These are phyloP conservation scores for Aythya baeri DNA, from an alignment of 2,113 vertebrate genomes.

Conservation along the genomic window DNA sequence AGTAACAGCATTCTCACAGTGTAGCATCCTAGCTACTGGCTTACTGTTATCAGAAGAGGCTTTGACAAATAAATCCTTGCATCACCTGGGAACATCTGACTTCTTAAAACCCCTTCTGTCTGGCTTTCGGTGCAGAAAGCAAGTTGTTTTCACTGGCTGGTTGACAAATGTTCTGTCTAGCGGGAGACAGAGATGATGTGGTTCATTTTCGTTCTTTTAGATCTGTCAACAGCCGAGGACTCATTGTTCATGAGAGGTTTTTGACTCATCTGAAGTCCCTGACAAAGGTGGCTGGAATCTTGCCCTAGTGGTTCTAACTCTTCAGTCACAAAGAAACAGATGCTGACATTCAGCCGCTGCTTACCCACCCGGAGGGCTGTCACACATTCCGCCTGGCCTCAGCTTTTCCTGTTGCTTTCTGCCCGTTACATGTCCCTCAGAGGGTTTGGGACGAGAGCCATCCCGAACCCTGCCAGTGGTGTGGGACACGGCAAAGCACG, in stretches of 20 bases:
- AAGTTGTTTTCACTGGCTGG: conserved; percentile 37
- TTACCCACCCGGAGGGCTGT: neutral
- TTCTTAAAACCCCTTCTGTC: conserved; percentile 32
- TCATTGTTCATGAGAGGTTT: conserved; percentile 43
- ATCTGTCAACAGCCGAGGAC: conserved; percentile 62
- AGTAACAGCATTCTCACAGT: neutral
- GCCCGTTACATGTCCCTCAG: neutral
- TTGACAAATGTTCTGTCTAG: conserved; percentile 61
- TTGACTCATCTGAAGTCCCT: conserved; percentile 59
- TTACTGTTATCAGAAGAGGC: neutral
- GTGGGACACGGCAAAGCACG: neutral
- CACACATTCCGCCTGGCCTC: neutral
- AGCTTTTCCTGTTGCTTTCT: neutral
- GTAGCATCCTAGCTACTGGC: conserved; percentile 6
- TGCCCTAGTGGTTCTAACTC: conserved; percentile 3
- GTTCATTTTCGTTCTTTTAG: conserved; percentile 51
- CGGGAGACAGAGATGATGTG: conserved; percentile 20
- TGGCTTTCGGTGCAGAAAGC: conserved; percentile 19
- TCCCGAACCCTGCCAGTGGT: neutral
- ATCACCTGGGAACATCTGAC: conserved; percentile 65
- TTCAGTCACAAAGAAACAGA: conserved; percentile 44
- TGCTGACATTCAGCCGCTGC: neutral
- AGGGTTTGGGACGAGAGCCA: neutral
- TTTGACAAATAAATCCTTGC: conserved; percentile 51
- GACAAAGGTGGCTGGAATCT: conserved; percentile 58